Conservation (phyloP, 2,888 invertebrate genomes). For the Oxytorus armatus region DNA sequence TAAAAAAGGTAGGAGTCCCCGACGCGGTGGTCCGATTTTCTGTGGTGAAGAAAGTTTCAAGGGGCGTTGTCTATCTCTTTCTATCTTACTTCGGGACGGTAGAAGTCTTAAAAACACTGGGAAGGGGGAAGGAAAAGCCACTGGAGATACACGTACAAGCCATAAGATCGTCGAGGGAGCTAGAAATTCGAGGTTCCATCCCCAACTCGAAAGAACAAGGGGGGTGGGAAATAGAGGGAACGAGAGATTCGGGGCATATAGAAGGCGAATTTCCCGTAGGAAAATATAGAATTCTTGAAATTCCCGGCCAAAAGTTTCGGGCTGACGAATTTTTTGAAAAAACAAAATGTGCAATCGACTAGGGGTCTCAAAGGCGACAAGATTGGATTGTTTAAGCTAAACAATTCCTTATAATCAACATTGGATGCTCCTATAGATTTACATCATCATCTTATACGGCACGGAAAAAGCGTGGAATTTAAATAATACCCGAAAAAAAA, state of each 20-base stretch:
- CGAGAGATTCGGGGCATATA: background rate
- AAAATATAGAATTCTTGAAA: constrained; percentile 71
- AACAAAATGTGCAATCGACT: constrained; percentile 28
- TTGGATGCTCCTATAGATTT: too few species aligned
- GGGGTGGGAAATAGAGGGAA: background rate
- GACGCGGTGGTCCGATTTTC: too few species aligned
- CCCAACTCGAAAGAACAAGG: constrained; percentile 34
- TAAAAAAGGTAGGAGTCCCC: background rate
- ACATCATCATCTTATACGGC: background rate
- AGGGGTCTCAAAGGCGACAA: constrained; percentile 2
- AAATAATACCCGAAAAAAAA: background rate
- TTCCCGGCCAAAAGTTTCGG: constrained; percentile 44
- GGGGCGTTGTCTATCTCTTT: constrained; percentile 2
- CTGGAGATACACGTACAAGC: constrained; percentile 31
- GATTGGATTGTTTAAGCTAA: constrained; percentile 7
- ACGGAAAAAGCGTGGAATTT: background rate
- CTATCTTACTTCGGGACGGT: background rate
- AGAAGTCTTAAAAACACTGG: background rate
- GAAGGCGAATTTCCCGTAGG: constrained; percentile 74
- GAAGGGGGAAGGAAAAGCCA: background rate
- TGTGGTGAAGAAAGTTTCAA: constrained; percentile 29
- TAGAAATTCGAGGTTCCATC: constrained; percentile 67
- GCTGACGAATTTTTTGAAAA: constrained; percentile 25
- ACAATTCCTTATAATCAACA: background rate
- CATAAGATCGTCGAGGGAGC: constrained; percentile 68